Conservation (phyloP, 2,113 vertebrate species). For the Forbesichthys agassizii region DNA sequence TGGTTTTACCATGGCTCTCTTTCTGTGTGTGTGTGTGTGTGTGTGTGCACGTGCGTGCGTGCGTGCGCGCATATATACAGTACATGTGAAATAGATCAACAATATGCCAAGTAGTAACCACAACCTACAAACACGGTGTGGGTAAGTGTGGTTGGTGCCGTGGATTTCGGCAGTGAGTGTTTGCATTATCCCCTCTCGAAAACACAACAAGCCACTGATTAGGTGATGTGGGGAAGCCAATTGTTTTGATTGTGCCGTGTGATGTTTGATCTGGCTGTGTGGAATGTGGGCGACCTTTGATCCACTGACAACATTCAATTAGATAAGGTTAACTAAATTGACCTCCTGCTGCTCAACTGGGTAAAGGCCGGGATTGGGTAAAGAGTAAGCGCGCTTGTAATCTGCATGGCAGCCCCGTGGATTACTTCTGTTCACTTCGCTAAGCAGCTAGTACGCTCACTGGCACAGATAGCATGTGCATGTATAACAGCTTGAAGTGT, state of each 20-base stretch:
- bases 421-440: slow-evolving; percentile 42
- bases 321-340: slow-evolving; percentile 77
- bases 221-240: slow-evolving; percentile 61
- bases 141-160: slow-evolving; percentile 2
- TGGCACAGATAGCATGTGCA: not conserved
- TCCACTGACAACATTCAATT: slow-evolving; percentile 76
- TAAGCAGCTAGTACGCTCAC: slow-evolving; percentile 23
- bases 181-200: slow-evolving; percentile 36
- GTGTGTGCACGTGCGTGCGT: too few relatives aligned
- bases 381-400: slow-evolving; percentile 60
- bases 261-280: slow-evolving; percentile 65
- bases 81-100: too few relatives aligned
- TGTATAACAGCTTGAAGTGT: not conserved
- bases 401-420: slow-evolving; percentile 28
- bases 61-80: too few relatives aligned
- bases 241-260: slow-evolving; percentile 70
- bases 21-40: too few relatives aligned
- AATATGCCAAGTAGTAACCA: slow-evolving; percentile 10
- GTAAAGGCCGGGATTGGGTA: slow-evolving; percentile 45
- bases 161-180: slow-evolving; percentile 6
- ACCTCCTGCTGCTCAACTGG: slow-evolving; percentile 59
- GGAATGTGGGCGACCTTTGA: slow-evolving; percentile 75
- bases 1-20: too few relatives aligned
- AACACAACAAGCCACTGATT: slow-evolving; percentile 38
- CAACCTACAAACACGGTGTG: not conserved